Evolutionary conservation across 2,888 invertebrate genomes (phyloP), one percentile per base, ranked within the genome.

Genomic region (Patella ulyssiponensis): DNA sequence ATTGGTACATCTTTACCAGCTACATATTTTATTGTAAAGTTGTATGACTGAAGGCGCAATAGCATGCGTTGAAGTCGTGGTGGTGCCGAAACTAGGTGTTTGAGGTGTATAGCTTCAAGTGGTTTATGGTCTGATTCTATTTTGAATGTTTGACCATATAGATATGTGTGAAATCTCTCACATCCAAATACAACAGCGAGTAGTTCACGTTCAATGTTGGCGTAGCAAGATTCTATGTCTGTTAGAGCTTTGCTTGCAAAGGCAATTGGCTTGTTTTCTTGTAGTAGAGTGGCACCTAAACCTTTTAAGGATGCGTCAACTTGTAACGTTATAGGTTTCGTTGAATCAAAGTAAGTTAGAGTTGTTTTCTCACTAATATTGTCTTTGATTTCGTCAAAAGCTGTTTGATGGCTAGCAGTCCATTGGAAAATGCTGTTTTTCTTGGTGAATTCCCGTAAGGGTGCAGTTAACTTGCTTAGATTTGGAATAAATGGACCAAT

Each of bases 51-150:
- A 5, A 82, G 58, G 53, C 76, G 64, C 11, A 81, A 73, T 15
- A 80, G 75, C 77, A 83, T 76, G 27, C 79, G 20, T 53, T 82
- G 80, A 23, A 83, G 71, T 15, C 83, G 51, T 14, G 79, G 76
- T 73, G 80, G 75, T 23, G 78, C 78, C n/a, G 74, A 58, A 17
- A 52, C 56, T 7, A 81, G 75, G 3, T 76, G 77, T 74, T 81
- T 80, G 4, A 64, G 23, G 14, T 23, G 64, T 23, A 64, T 64
- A 1, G 20, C 23, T 64, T 64, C 20, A 23, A 83, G 74, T 14
- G 77, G 83, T 73, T 82, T 80, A 74, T 83, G 82, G 71, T 82
- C 83, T 5, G 72, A 56, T 56, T 79, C 78, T n/a, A 82, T 56
- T 15, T 15, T 69, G 53, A 82, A 74, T 7, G 70, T 20, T 23